Evolutionary conservation across 2,888 invertebrate species (phyloP).

Genomic region (Microctonus hyperodae): DNA sequence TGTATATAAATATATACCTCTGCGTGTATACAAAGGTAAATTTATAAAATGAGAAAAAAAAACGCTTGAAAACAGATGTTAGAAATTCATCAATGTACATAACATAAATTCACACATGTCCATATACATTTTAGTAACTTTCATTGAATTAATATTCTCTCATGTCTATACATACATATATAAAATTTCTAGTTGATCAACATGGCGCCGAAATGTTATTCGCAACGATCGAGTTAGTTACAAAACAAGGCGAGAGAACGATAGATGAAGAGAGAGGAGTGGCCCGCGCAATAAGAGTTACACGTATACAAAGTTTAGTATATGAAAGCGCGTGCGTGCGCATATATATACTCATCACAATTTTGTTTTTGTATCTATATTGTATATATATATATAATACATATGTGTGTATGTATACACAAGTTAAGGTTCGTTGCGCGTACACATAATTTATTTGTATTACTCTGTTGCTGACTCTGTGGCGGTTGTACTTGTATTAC

Average conservation of each 20-base stretch:
- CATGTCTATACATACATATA: no score
- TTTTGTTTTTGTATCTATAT: neutral
- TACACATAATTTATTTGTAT: slow-evolving; percentile 5
- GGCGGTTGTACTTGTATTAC: neutral
- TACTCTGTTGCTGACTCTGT: neutral
- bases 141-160: neutral
- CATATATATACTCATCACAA: neutral
- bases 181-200: neutral
- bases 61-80: no score
- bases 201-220: slow-evolving; percentile 19
- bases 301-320: neutral
- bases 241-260: slow-evolving; percentile 5
- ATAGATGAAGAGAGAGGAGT: neutral
- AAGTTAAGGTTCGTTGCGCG: neutral
- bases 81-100: no score
- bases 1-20: no score
- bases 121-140: no score
- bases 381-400: neutral
- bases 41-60: no score
- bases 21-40: no score
- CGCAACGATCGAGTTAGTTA: slow-evolving; percentile 10
- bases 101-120: no score
- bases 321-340: neutral
- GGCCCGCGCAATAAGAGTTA: neutral
- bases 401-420: neutral